Percentiles rank a stretch among this genome's conserved stretches.
These are phyloP conservation scores for Argya squamiceps DNA, from an alignment of 2,797 vertebrate species.

Conservation along the genomic window DNA sequence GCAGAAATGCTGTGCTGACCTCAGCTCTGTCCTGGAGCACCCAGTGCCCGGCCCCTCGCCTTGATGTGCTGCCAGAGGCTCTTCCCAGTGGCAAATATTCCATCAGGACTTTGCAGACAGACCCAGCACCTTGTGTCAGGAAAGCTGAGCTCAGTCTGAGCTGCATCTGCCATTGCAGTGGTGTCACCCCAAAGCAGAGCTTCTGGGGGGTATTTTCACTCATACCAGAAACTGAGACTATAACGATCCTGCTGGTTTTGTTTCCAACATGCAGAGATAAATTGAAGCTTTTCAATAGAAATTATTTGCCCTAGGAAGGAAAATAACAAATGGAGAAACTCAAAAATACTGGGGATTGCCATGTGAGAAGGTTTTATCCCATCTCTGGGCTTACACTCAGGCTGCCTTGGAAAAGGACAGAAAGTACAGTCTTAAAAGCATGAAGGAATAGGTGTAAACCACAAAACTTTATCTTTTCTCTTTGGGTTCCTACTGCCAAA, in stretches of 20 bases:
- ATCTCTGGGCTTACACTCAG: background rate
- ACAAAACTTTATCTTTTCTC: background rate
- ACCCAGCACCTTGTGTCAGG: background rate
- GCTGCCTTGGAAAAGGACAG: background rate
- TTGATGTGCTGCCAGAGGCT: background rate
- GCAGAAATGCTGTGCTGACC: conserved; percentile 8
- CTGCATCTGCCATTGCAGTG: background rate
- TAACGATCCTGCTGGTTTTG: background rate
- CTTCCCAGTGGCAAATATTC: background rate
- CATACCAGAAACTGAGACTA: background rate
- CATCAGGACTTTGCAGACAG: background rate
- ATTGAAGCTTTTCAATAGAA: background rate
- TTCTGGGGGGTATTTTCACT: background rate
- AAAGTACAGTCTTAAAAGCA: background rate
- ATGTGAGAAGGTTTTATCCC: background rate
- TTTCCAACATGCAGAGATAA: background rate
- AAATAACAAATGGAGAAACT: background rate
- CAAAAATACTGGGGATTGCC: background rate
- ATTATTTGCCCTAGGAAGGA: background rate
- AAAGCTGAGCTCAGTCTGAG: background rate
- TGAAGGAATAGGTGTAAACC: background rate
- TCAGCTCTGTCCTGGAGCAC: conserved; percentile 20
- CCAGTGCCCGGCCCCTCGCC: background rate
- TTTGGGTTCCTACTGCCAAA: background rate
- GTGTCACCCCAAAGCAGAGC: background rate